A percentile compares a stretch with the other conserved stretches of the same genome.
phyloP scores from a whole-genome alignment of 1,140 invertebrate species.

The Drosophila lini region DNA sequence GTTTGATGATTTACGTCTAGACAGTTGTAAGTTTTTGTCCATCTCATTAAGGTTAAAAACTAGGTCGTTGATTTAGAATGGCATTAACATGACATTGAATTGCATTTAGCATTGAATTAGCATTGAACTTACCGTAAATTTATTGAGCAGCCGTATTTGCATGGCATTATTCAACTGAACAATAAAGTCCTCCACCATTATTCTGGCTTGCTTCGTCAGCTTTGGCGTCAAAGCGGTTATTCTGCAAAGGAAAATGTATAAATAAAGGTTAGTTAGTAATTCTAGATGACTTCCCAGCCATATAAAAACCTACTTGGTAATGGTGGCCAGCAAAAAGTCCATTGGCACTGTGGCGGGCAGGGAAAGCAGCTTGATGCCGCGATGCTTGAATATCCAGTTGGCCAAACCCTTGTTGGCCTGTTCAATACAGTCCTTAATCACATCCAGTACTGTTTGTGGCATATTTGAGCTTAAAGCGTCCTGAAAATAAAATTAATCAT shows the following conservation, averaged over 20 bases:
- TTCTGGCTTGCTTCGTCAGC: slow-evolving; percentile 73
- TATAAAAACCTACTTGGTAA: slow-evolving; percentile 90
- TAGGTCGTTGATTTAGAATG: neutral
- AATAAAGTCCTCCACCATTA: slow-evolving; percentile 65
- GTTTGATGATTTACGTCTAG: neutral
- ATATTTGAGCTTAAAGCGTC: slow-evolving; percentile 94
- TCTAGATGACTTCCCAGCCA: neutral
- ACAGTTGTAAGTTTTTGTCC: neutral
- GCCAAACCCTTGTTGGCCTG: slow-evolving; percentile 94
- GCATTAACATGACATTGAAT: neutral
- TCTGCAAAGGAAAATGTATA: slow-evolving; percentile 27
- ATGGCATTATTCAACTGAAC: slow-evolving; percentile 72
- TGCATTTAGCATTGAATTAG: neutral
- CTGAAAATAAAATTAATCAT: slow-evolving; percentile 85
- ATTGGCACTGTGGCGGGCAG: slow-evolving; percentile 93
- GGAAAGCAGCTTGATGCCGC: slow-evolving; percentile 91
- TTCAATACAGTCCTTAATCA: slow-evolving; percentile 96
- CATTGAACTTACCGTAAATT: slow-evolving; percentile 68
- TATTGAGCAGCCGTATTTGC: slow-evolving; percentile 71
- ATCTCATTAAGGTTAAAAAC: neutral
- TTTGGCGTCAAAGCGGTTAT: slow-evolving; percentile 74
- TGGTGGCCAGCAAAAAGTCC: slow-evolving; percentile 93
- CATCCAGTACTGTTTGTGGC: slow-evolving; percentile 92
- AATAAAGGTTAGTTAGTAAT: neutral
- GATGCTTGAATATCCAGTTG: slow-evolving; percentile 94